A percentile compares a stretch with the other conserved stretches of the same genome.
These are phyloP conservation scores for Serinus canaria DNA, from an alignment of 2,113 vertebrate species.

Conservation along the genomic window DNA sequence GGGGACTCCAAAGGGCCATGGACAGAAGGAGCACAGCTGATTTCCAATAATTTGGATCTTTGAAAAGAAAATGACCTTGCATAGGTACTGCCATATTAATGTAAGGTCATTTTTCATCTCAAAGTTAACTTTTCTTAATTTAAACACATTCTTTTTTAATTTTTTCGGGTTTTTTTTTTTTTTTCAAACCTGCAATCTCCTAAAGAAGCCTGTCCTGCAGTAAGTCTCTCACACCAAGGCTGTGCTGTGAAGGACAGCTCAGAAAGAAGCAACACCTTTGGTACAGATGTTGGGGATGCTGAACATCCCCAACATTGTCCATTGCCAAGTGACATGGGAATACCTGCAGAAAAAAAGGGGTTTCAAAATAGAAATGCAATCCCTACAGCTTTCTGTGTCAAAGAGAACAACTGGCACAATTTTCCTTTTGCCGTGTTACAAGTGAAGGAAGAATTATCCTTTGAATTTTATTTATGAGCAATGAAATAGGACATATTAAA, in stretches of 20 bases:
- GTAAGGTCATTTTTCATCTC: background rate
- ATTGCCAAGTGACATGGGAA: background rate
- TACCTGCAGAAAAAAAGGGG: background rate
- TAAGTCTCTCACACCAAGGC: background rate
- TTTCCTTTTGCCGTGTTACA: background rate
- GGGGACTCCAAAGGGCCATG: background rate
- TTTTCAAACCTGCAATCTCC: background rate
- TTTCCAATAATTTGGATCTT: background rate
- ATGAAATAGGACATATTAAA: background rate
- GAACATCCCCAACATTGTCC: background rate
- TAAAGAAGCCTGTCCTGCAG: background rate
- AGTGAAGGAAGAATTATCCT: background rate
- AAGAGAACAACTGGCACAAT: background rate
- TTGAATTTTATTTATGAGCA: background rate
- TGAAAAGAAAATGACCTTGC: background rate
- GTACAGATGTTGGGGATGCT: background rate
- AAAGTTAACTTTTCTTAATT: background rate
- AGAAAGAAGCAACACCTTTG: background rate
- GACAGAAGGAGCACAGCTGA: background rate
- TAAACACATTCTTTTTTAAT: fast-evolving
- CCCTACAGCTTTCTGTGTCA: background rate
- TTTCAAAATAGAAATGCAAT: background rate
- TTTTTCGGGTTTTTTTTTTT: too few relatives aligned
- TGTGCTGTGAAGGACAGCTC: fast-evolving
- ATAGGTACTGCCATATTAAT: background rate